Evolutionary conservation across 2,888 invertebrate genomes (phyloP).

Genomic region (Spialia ferax): DNA sequence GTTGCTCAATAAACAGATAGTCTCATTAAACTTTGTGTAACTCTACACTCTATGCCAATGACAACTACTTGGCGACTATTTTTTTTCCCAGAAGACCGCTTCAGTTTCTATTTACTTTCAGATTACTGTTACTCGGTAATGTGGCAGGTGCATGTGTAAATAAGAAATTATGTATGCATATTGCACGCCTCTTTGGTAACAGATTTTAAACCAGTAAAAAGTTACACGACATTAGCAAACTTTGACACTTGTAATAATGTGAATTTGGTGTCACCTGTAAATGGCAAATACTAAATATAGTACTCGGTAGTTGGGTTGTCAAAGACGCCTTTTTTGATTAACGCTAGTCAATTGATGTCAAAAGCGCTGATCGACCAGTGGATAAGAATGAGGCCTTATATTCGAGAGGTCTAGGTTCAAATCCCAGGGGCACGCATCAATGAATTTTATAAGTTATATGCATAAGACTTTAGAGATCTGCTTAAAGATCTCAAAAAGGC

Average conservation of each 20-base stretch:
- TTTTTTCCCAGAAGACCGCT: background rate
- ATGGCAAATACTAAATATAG: background rate
- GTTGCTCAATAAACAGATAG: background rate
- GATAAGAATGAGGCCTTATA: no score
- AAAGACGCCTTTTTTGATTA: no score
- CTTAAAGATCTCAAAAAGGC: no score
- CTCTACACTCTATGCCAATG: background rate
- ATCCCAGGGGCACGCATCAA: no score
- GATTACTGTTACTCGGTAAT: background rate
- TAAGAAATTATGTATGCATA: conserved; percentile 7
- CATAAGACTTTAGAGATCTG: no score
- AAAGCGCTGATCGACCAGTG: no score
- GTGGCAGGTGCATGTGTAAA: background rate
- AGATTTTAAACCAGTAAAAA: background rate
- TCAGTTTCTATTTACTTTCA: background rate
- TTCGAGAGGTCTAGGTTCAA: no score
- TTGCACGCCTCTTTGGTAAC: conserved; percentile 1
- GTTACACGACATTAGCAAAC: conserved; percentile 2
- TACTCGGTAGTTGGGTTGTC: no score
- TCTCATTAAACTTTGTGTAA: background rate
- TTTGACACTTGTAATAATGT: background rate
- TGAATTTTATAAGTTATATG: no score
- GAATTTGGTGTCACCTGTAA: background rate
- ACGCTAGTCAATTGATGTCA: no score
- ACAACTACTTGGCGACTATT: background rate